phyloP scores from a whole-genome alignment of 2,888 invertebrate species.

The Aleiodes alternator region DNA sequence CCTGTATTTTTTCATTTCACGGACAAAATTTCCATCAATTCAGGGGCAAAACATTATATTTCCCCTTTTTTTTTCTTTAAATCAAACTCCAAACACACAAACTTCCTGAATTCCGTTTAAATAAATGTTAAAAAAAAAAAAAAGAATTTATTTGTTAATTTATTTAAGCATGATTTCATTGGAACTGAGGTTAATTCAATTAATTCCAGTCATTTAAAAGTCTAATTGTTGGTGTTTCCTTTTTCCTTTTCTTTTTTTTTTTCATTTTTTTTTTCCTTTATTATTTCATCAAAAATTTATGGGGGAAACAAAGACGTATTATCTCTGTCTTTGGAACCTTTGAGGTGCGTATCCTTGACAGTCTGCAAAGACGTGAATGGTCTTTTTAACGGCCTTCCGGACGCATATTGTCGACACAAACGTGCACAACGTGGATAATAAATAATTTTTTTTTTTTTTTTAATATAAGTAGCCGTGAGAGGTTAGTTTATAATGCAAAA shows the following conservation, averaged over 20 bases:
- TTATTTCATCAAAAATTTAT: background rate
- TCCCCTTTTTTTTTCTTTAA: background rate
- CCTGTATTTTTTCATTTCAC: slow-evolving; percentile 56
- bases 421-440: slow-evolving; percentile 26
- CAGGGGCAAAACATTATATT: slow-evolving; percentile 55
- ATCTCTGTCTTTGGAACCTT: background rate
- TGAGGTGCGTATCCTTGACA: slow-evolving; percentile 59
- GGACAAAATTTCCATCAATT: slow-evolving; percentile 64
- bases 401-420: slow-evolving; percentile 28
- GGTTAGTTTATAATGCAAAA: slow-evolving; percentile 53
- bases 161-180: slow-evolving; percentile 1
- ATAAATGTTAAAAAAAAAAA: background rate
- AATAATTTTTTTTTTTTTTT: background rate
- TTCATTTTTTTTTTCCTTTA: background rate
- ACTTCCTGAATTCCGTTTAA: slow-evolving; percentile 39
- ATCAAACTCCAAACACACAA: background rate
- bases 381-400: slow-evolving; percentile 58
- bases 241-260: too few relatives aligned
- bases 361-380: slow-evolving; percentile 52
- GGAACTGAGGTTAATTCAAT: background rate
- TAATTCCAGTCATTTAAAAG: background rate
- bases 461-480: slow-evolving; percentile 53
- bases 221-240: background rate
- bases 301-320: background rate
- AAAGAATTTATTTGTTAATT: slow-evolving; percentile 3